Conservation (phyloP, 2,113 vertebrate genomes). For the Phylloscopus trochiloides region DNA sequence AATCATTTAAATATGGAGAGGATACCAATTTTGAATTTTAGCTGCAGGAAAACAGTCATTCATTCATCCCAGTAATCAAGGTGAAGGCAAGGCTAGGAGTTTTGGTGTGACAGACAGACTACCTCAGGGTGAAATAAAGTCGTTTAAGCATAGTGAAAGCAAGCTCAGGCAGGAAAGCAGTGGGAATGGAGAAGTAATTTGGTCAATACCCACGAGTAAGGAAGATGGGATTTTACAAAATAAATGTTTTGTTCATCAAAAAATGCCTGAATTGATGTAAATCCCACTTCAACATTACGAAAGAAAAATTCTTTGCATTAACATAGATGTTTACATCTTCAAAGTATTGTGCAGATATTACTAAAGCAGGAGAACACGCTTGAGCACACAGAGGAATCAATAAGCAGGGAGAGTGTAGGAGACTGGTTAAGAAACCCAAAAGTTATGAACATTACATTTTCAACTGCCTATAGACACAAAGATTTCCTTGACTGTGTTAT, state of each 20-base stretch:
- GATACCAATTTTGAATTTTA: neutral
- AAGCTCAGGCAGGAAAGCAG: neutral
- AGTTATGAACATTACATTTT: neutral
- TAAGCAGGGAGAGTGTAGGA: neutral
- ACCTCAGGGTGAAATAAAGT: neutral
- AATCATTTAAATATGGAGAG: neutral
- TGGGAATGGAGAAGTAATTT: neutral
- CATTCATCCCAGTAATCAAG: neutral
- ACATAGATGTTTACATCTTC: neutral
- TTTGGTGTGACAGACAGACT: neutral
- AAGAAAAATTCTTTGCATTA: neutral
- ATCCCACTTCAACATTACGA: neutral
- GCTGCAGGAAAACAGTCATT: conserved; percentile 39
- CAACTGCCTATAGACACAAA: neutral
- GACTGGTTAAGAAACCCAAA: neutral
- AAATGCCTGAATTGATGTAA: neutral
- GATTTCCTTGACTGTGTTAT: neutral
- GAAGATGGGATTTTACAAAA: neutral
- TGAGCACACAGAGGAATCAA: neutral
- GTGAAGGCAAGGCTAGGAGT: neutral
- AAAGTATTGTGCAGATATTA: neutral
- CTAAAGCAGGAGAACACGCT: neutral
- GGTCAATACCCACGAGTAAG: neutral
- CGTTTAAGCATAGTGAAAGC: neutral
- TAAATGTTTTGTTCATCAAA: neutral